Evolutionary conservation across 2,113 vertebrate species (phyloP).

Genomic region (Corythornis cristatus): DNA sequence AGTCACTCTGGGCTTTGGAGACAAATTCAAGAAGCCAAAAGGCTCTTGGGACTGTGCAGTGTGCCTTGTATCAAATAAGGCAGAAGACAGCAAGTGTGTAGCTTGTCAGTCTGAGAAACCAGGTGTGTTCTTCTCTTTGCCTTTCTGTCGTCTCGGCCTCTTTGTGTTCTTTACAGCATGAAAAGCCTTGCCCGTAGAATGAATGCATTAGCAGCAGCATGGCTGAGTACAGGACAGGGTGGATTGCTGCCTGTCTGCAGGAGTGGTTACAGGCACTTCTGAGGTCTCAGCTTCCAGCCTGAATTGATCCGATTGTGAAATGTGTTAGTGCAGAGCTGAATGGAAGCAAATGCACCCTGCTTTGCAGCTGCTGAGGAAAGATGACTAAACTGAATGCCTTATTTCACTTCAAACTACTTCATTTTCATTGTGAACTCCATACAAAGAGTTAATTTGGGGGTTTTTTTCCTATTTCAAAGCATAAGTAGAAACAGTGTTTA

Average conservation of each 20-base stretch:
- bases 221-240: neutral
- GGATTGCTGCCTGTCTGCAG: neutral
- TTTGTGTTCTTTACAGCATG: neutral
- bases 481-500: neutral
- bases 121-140: constrained; percentile 68
- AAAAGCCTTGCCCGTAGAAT: neutral
- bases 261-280: neutral
- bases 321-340: neutral
- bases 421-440: neutral
- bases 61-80: constrained; percentile 88
- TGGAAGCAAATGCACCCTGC: neutral
- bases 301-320: neutral
- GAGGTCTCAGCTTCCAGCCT: neutral
- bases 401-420: neutral
- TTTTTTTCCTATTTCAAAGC: neutral
- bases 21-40: constrained; percentile 90
- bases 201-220: neutral
- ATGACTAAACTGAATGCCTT: neutral
- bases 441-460: neutral
- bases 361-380: neutral
- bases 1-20: constrained; percentile 82
- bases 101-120: constrained; percentile 87
- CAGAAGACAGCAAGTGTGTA: constrained; percentile 86
- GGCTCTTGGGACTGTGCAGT: constrained; percentile 90
- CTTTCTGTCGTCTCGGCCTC: neutral